These are phyloP conservation scores for Streptopelia turtur DNA, from an alignment of 2,797 vertebrate genomes.

Conservation along the genomic window DNA sequence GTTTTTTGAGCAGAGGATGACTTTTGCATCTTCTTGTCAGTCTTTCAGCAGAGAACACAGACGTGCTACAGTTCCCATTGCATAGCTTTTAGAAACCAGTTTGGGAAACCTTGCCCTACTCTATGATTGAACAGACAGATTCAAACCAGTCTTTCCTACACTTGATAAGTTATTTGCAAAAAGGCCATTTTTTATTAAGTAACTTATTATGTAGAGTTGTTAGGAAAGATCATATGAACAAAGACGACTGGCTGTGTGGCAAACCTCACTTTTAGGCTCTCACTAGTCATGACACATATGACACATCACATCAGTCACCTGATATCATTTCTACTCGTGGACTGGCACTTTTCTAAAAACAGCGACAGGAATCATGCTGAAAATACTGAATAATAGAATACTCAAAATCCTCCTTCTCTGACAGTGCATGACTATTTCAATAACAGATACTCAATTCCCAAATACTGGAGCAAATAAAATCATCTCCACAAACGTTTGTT, in stretches of 20 bases:
- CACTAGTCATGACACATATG: fast-evolving
- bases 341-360: neutral
- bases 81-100: neutral
- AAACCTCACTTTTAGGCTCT: neutral
- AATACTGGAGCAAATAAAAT: neutral
- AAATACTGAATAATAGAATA: neutral
- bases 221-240: neutral
- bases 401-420: neutral
- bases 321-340: neutral
- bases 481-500: neutral
- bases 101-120: neutral
- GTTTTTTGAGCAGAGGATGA: neutral
- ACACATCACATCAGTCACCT: neutral
- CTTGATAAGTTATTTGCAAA: neutral
- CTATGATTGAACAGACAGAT: neutral
- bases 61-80: fast-evolving
- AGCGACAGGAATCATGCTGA: neutral
- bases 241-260: neutral
- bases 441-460: neutral
- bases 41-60: neutral
- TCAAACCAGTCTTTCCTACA: neutral
- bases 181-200: neutral
- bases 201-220: neutral
- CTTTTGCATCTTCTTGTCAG: neutral
- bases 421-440: fast-evolving